Evolutionary conservation across 2,113 vertebrate genomes (phyloP).

Genomic region (Rhea pennata): DNA sequence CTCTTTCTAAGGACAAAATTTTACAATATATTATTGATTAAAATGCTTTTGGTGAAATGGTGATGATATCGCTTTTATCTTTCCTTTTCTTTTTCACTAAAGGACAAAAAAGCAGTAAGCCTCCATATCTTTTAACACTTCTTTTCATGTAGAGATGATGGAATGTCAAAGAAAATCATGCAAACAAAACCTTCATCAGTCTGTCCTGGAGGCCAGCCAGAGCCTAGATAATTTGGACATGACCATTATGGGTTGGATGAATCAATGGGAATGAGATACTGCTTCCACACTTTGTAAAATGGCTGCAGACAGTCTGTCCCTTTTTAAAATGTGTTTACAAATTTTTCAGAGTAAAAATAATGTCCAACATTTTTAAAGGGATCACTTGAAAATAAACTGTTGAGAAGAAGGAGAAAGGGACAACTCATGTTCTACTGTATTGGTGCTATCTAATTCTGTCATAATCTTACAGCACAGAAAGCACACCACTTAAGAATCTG

Average conservation of each 20-base stretch:
- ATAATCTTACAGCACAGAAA: background rate
- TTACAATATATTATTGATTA: background rate
- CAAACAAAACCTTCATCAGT: conserved; percentile 50
- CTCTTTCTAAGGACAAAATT: conserved; percentile 2
- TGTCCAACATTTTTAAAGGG: background rate
- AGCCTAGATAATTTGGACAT: conserved; percentile 40
- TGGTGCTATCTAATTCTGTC: background rate
- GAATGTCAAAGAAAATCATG: conserved; percentile 29
- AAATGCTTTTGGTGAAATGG: background rate
- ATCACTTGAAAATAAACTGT: background rate
- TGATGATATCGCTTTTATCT: background rate
- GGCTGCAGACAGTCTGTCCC: background rate
- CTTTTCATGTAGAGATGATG: background rate
- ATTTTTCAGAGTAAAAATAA: background rate
- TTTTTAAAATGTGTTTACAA: background rate
- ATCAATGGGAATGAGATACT: background rate
- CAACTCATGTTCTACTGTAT: background rate
- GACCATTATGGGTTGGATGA: background rate
- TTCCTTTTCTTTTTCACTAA: background rate
- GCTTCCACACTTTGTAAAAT: conserved; percentile 15
- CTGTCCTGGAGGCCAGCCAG: conserved; percentile 51
- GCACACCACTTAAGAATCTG: conserved; percentile 22
- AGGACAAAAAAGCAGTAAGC: background rate
- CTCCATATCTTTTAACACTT: background rate
- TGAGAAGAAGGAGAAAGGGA: background rate